Conservation (phyloP, 2,113 vertebrate species). For the Camelus dromedarius region DNA sequence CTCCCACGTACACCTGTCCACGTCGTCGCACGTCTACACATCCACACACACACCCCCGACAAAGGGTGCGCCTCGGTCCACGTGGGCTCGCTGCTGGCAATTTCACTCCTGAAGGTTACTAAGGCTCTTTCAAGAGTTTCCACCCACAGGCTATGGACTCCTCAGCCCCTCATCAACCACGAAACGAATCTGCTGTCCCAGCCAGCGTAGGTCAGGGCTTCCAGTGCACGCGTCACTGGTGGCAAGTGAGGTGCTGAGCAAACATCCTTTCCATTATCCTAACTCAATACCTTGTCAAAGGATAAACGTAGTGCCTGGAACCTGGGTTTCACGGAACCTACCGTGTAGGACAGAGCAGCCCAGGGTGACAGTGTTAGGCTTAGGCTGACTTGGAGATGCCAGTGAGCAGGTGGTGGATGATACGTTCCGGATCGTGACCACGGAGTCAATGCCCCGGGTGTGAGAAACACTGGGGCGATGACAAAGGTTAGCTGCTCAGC, state of each 20-base stretch:
- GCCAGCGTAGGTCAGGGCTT: no score
- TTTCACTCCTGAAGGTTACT: not conserved
- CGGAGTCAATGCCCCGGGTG: accelerated
- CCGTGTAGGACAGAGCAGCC: accelerated
- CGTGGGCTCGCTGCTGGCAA: not conserved
- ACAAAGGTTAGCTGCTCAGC: not conserved
- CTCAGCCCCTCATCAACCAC: no score
- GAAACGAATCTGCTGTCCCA: no score
- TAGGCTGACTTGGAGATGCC: not conserved
- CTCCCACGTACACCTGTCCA: not conserved
- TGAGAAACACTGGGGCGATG: not conserved
- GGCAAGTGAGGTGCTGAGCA: not conserved
- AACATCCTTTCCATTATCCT: not conserved
- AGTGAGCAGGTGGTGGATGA: not conserved
- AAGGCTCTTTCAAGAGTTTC: not conserved
- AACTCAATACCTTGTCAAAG: no score
- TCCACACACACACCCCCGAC: accelerated
- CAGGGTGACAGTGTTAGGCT: accelerated
- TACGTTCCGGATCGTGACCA: not conserved
- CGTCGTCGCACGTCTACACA: no score
- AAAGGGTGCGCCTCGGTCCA: not conserved
- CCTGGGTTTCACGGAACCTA: no score
- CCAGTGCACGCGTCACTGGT: not conserved
- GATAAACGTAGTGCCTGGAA: not conserved
- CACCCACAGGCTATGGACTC: not conserved